Evolutionary conservation across 2,113 vertebrate genomes (phyloP).

Genomic region (Reinhardtius hippoglossoides): DNA sequence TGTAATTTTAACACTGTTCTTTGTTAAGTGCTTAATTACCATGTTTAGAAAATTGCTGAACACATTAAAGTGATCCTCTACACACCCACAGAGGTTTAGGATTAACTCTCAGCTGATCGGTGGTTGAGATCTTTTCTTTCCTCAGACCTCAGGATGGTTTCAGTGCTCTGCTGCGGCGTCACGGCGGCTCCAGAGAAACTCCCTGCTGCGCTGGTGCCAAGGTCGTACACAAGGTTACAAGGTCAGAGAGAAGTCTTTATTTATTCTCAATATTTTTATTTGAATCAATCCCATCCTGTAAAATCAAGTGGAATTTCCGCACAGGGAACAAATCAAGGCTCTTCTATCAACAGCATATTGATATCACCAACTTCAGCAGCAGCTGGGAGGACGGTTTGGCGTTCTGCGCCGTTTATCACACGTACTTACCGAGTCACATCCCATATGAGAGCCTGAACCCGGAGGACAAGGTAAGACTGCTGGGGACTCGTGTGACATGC

Average conservation of each 20-base stretch:
- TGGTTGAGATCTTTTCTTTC: slow-evolving; percentile 1
- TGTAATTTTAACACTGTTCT: too few species aligned
- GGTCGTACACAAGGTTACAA: slow-evolving; percentile 79
- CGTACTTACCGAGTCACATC: slow-evolving; percentile 75
- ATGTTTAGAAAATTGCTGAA: too few species aligned
- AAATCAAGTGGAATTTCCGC: neutral
- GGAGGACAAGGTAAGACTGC: slow-evolving; percentile 68
- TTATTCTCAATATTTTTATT: neutral
- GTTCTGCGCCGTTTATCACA: slow-evolving; percentile 82
- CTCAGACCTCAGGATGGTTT: slow-evolving; percentile 77
- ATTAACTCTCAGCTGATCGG: neutral
- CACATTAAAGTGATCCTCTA: too few species aligned
- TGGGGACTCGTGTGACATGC: too few species aligned
- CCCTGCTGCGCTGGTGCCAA: slow-evolving; percentile 83
- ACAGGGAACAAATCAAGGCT: neutral
- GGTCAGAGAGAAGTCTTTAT: slow-evolving; percentile 53
- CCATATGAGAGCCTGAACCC: slow-evolving; percentile 72
- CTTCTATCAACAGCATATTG: slow-evolving; percentile 75
- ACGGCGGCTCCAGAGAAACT: slow-evolving; percentile 82
- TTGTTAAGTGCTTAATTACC: too few species aligned
- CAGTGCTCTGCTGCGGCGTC: slow-evolving; percentile 76
- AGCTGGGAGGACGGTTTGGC: slow-evolving; percentile 84
- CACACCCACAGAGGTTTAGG: neutral
- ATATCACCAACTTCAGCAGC: slow-evolving; percentile 84
- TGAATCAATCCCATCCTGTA: too few species aligned